These are phyloP conservation scores for Natrix natrix DNA, from an alignment of 2,797 vertebrate species.

Conservation along the genomic window DNA sequence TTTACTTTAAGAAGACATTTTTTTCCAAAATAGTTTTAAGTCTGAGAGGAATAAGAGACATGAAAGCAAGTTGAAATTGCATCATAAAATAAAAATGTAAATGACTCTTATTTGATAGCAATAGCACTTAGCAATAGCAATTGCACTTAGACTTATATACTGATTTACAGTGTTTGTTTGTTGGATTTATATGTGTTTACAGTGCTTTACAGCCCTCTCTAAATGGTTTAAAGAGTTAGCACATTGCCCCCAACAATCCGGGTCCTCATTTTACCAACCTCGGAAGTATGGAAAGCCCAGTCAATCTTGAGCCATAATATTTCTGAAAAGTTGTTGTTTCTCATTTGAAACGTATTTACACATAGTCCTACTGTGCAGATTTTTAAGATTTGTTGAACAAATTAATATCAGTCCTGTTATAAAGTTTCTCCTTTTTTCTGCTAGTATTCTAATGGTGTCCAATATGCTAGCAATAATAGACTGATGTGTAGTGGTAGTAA, in stretches of 20 bases:
- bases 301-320: background rate
- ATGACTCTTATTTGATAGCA: slow-evolving; percentile 35
- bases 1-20: slow-evolving; percentile 50
- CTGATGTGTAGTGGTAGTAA: background rate
- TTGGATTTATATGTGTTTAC: no score
- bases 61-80: slow-evolving; percentile 46
- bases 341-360: background rate
- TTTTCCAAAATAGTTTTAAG: slow-evolving; percentile 51
- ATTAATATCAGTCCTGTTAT: background rate
- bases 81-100: slow-evolving; percentile 42
- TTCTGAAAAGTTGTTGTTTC: background rate
- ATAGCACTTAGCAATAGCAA: no score
- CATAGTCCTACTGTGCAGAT: background rate
- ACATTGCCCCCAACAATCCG: no score
- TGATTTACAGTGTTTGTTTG: no score
- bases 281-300: no score
- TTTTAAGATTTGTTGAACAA: background rate
- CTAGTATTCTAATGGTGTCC: background rate
- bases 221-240: no score
- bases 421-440: background rate
- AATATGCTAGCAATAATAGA: background rate
- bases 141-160: no score
- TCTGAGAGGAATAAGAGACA: slow-evolving; percentile 36
- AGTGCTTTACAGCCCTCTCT: no score
- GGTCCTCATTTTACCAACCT: no score